Percentiles rank a stretch among this genome's conserved stretches.
Conservation (phyloP, 2,113 vertebrate species). For the Dendrocopos noguchii region DNA sequence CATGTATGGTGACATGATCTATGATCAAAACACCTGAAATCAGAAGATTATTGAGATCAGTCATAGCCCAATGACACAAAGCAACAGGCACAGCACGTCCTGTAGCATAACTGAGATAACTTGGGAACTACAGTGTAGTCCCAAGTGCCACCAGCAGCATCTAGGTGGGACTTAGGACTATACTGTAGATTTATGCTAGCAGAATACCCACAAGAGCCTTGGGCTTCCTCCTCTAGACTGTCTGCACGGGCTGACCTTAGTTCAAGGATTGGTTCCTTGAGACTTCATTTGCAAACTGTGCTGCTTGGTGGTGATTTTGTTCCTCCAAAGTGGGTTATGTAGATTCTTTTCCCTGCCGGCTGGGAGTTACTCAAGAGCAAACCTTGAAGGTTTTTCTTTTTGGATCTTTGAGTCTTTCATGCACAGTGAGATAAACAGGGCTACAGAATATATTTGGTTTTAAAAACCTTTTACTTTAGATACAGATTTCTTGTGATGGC, state of each 20-base stretch:
- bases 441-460: not conserved
- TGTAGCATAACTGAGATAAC: too few relatives aligned
- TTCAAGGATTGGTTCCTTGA: not conserved
- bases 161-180: not conserved
- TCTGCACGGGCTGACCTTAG: not conserved
- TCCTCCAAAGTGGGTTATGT: not conserved
- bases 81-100: too few relatives aligned
- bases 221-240: not conserved
- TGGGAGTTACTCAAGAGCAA: not conserved
- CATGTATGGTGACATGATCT: too few relatives aligned
- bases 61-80: too few relatives aligned
- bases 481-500: not conserved
- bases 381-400: not conserved
- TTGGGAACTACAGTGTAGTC: too few relatives aligned
- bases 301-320: not conserved
- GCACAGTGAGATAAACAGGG: not conserved
- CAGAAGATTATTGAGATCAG: too few relatives aligned
- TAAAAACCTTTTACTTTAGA: not conserved
- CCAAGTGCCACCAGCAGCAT: not conserved
- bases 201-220: not conserved
- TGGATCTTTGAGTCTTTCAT: not conserved
- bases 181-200: not conserved
- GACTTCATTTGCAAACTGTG: fast-evolving
- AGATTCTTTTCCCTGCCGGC: not conserved
- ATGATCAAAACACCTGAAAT: too few relatives aligned